Percentiles rank a stretch among this genome's conserved stretches.
phyloP scores from a whole-genome alignment of 2,888 invertebrate genomes.

The Stegophylla sp. region DNA sequence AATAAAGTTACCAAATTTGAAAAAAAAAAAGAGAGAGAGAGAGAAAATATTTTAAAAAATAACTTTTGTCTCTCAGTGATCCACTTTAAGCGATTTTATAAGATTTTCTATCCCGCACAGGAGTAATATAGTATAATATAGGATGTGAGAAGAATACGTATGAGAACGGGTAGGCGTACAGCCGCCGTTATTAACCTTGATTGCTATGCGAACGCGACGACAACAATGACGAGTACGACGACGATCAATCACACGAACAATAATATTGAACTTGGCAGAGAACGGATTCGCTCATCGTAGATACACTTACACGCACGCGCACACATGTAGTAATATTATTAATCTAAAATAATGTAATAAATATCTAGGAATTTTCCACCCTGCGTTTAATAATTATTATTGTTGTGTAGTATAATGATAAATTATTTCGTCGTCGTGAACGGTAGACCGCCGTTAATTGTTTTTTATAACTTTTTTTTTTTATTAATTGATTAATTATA shows the following conservation, averaged over 20 bases:
- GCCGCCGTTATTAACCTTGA: conserved; percentile 44
- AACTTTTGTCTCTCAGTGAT: too few species aligned
- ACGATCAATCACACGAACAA: conserved; percentile 46
- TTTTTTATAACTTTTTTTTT: background rate
- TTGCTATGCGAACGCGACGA: conserved; percentile 41
- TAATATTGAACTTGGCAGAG: conserved; percentile 45
- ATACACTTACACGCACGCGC: too few species aligned
- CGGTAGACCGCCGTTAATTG: background rate
- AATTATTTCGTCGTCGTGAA: background rate
- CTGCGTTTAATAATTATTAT: too few species aligned
- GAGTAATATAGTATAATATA: background rate
- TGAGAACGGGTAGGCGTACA: background rate
- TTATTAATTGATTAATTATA: background rate
- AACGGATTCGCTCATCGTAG: conserved; percentile 15
- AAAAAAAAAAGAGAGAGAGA: too few species aligned
- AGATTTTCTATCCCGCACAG: background rate
- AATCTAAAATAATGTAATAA: conserved; percentile 19
- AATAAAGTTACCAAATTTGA: too few species aligned
- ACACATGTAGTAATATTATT: conserved; percentile 13
- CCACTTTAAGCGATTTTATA: background rate
- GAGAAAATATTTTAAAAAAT: too few species aligned
- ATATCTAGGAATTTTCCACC: background rate
- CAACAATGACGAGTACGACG: conserved; percentile 6
- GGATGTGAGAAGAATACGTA: background rate
- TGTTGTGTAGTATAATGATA: background rate